phyloP scores from a whole-genome alignment of 64 coral and sea anemone genomes.

The Montipora efflorescens region DNA sequence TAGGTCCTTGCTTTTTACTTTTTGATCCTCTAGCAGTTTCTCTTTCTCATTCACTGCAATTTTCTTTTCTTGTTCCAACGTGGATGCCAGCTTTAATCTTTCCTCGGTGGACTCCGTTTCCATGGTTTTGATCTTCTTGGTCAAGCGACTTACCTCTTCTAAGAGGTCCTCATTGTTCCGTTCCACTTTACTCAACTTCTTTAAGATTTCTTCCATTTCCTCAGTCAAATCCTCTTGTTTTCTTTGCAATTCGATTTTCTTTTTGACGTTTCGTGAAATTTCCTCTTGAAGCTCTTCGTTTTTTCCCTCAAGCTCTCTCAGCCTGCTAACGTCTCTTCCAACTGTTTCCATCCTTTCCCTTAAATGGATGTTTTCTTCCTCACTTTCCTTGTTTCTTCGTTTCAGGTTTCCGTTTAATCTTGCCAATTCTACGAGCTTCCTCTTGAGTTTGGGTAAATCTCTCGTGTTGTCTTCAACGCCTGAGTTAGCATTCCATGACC shows the following conservation, averaged over 20 bases:
- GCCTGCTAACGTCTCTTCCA: slow-evolving; percentile 49
- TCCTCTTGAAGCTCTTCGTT: slow-evolving; percentile 74
- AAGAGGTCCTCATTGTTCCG: slow-evolving; percentile 34
- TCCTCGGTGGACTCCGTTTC: slow-evolving; percentile 55
- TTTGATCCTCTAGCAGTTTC: slow-evolving; percentile 51
- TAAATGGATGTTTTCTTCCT: slow-evolving; percentile 56
- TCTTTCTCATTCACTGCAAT: slow-evolving; percentile 25
- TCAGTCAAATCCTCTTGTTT: slow-evolving; percentile 55
- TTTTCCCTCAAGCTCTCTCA: slow-evolving; percentile 66
- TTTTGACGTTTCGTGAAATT: slow-evolving; percentile 37
- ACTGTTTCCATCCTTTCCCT: slow-evolving; percentile 56
- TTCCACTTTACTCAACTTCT: slow-evolving; percentile 56
- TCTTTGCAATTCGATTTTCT: slow-evolving; percentile 55
- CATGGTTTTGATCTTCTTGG: slow-evolving; percentile 68
- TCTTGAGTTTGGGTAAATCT: slow-evolving; percentile 5
- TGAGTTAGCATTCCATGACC: not conserved
- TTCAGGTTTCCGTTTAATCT: slow-evolving; percentile 36
- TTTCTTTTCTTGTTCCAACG: slow-evolving; percentile 52
- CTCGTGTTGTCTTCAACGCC: not conserved
- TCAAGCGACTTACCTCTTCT: slow-evolving; percentile 46
- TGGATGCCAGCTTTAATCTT: slow-evolving; percentile 26
- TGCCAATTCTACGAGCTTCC: not conserved
- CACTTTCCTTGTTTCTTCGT: slow-evolving; percentile 50
- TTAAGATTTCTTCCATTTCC: slow-evolving; percentile 62
- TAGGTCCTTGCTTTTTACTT: slow-evolving; percentile 43